phyloP scores from a whole-genome alignment of 2,797 vertebrate species.

The Spheniscus humboldti region DNA sequence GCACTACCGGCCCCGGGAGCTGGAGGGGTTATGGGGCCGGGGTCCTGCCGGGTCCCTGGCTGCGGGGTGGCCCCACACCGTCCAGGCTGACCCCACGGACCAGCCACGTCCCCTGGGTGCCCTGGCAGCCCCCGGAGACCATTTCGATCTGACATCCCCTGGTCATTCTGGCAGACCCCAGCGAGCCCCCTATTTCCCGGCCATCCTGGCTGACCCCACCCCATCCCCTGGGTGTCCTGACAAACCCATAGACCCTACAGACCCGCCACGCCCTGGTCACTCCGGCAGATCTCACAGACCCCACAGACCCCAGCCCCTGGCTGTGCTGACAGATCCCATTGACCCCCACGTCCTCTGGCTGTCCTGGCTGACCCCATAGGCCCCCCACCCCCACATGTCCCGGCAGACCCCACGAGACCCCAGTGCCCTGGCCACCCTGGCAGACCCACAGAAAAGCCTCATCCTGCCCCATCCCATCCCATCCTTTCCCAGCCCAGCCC shows the following conservation, averaged over 20 bases:
- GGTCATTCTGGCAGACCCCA: background rate
- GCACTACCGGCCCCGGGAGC: background rate
- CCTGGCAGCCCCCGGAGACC: background rate
- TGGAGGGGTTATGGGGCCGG: background rate
- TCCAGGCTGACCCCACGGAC: background rate
- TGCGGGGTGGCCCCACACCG: rapidly evolving
- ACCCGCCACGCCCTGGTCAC: too few relatives aligned
- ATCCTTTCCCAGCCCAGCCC: too few relatives aligned
- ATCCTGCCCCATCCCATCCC: too few relatives aligned
- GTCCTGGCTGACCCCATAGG: background rate
- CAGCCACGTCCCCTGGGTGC: too few relatives aligned
- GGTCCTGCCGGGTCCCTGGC: background rate
- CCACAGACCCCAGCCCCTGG: background rate
- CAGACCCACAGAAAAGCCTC: background rate
- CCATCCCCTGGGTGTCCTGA: background rate
- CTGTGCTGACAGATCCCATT: background rate
- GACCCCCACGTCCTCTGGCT: background rate
- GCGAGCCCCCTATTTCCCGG: rapidly evolving
- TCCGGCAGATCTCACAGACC: background rate
- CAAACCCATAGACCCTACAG: background rate
- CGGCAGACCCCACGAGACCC: background rate
- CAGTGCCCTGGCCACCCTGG: background rate
- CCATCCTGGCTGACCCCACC: background rate
- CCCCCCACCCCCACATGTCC: background rate
- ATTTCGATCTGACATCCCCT: rapidly evolving